Evolutionary conservation across 2,888 invertebrate species (phyloP).

Genomic region (Epistrophella euchroma): DNA sequence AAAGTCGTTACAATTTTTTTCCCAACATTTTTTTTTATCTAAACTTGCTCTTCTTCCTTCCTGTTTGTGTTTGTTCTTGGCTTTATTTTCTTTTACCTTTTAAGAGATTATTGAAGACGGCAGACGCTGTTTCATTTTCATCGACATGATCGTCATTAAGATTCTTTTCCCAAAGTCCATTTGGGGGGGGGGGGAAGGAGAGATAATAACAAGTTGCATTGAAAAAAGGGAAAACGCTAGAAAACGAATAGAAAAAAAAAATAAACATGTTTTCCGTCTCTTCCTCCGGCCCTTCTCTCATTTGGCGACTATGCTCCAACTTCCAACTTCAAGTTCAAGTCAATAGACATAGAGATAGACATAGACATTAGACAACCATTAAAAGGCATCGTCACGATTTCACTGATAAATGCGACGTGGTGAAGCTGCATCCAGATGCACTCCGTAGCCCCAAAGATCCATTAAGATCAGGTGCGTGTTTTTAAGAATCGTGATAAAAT

Average conservation of each 20-base stretch:
- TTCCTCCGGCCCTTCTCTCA: background rate
- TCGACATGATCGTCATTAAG: slow-evolving; percentile 58
- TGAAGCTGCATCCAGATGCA: slow-evolving; percentile 41
- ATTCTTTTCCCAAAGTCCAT: slow-evolving; percentile 22
- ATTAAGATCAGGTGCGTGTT: slow-evolving; percentile 58
- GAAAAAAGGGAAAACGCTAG: slow-evolving; percentile 65
- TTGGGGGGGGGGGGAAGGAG: slow-evolving; percentile 15
- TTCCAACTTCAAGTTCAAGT: background rate
- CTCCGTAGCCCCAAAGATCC: slow-evolving; percentile 45
- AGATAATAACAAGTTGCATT: slow-evolving; percentile 1
- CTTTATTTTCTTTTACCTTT: slow-evolving; percentile 3
- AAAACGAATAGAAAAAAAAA: slow-evolving; percentile 66
- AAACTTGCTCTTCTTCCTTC: slow-evolving; percentile 8
- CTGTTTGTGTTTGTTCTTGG: slow-evolving; percentile 10
- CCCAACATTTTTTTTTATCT: slow-evolving; percentile 10
- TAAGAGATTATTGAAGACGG: background rate
- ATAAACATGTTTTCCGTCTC: slow-evolving; percentile 31
- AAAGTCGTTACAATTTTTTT: slow-evolving; percentile 33
- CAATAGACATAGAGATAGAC: background rate
- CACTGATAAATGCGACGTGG: slow-evolving; percentile 21
- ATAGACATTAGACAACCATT: slow-evolving; percentile 12
- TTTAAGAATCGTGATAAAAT: slow-evolving; percentile 61
- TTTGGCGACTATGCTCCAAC: background rate
- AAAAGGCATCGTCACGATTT: slow-evolving; percentile 46
- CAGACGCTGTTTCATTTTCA: slow-evolving; percentile 59